Conservation (phyloP, 92 coral and sea anemone species). For the Epizoanthus ramosus region DNA sequence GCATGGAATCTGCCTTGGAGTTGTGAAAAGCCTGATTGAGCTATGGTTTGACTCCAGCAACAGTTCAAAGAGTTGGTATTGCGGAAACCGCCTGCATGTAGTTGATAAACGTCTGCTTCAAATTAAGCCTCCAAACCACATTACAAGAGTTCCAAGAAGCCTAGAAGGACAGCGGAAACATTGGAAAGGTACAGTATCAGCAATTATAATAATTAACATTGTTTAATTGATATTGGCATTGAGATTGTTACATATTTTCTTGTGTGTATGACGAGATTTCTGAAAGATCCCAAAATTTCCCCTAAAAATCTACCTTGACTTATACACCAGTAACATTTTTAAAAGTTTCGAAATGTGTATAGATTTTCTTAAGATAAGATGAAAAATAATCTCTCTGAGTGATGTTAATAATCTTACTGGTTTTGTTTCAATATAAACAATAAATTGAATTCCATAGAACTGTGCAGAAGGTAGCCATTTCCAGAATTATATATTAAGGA, state of each 20-base stretch:
- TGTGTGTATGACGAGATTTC: no score
- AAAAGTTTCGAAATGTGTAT: neutral
- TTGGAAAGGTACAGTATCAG: constrained; percentile 57
- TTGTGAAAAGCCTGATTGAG: constrained; percentile 52
- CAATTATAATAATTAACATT: no score
- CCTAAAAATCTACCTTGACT: neutral
- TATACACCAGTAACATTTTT: constrained; percentile 8
- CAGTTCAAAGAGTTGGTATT: constrained; percentile 52
- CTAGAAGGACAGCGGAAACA: constrained; percentile 55
- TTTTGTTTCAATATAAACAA: neutral
- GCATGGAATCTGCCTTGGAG: constrained; percentile 67
- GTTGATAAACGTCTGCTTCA: constrained; percentile 50
- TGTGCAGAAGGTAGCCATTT: no score
- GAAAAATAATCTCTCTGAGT: constrained; percentile 15
- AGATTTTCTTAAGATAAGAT: constrained; percentile 10
- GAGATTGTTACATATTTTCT: no score
- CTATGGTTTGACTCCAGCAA: constrained; percentile 59
- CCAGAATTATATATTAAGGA: no score
- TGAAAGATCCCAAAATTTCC: no score
- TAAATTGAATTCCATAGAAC: neutral
- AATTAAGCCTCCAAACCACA: constrained; percentile 52
- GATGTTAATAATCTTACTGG: constrained; percentile 5
- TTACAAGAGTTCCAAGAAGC: constrained; percentile 61
- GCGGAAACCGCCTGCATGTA: constrained; percentile 49
- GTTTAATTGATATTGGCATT: no score